These are phyloP conservation scores for Acleris holmiana DNA, from an alignment of 2,888 invertebrate species.

Conservation along the genomic window DNA sequence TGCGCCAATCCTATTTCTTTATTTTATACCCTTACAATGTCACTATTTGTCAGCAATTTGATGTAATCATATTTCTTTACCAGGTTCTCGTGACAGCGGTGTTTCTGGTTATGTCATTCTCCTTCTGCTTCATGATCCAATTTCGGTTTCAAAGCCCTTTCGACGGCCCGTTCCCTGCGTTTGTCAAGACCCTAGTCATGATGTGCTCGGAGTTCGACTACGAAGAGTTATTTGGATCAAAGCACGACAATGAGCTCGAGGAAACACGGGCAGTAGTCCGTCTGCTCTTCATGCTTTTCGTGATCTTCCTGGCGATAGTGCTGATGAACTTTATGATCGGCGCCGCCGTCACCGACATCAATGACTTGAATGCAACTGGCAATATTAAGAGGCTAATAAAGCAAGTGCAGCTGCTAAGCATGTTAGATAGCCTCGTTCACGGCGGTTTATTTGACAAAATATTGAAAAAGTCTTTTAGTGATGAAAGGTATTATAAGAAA, in stretches of 20 bases:
- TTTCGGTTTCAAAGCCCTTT: background rate
- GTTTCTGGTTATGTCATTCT: background rate
- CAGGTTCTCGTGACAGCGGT: conserved; percentile 8
- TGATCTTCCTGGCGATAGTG: conserved; percentile 60
- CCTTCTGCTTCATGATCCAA: conserved; percentile 20
- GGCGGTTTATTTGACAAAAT: background rate
- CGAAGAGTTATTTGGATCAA: conserved; percentile 1
- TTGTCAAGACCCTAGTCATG: conserved; percentile 18
- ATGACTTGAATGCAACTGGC: conserved; percentile 60
- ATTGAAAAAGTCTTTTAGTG: background rate
- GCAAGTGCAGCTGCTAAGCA: conserved; percentile 58
- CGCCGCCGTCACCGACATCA: conserved; percentile 66
- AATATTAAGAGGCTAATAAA: conserved; percentile 59
- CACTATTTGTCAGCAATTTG: background rate
- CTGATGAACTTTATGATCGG: conserved; percentile 68
- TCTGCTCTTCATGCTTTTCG: conserved; percentile 55
- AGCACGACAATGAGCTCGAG: background rate
- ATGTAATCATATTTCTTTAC: background rate
- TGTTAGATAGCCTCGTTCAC: conserved; percentile 43
- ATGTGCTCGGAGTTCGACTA: conserved; percentile 23
- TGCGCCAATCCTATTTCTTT: too few relatives aligned
- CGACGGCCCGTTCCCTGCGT: conserved; percentile 4
- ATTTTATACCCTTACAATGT: too few relatives aligned
- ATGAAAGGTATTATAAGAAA: background rate
- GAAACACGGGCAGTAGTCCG: background rate